These are phyloP conservation scores for Drymonia ruficornis DNA, from an alignment of 2,888 invertebrate genomes.

Conservation along the genomic window DNA sequence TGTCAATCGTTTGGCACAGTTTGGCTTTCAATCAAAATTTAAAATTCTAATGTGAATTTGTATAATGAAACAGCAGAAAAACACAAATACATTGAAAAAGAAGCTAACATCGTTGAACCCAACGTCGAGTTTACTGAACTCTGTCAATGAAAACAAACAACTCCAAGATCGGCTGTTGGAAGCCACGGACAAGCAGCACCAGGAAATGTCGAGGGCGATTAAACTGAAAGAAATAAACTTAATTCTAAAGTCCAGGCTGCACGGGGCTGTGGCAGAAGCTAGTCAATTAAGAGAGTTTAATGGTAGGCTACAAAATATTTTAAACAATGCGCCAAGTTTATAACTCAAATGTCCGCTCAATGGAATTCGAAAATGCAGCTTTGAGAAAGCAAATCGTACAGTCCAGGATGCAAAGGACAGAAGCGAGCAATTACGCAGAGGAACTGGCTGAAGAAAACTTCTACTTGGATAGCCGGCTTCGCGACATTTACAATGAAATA, in stretches of 20 bases:
- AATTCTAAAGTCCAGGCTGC: conserved; percentile 46
- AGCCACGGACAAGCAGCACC: conserved; percentile 69
- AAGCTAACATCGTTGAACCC: conserved; percentile 18
- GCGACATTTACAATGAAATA: conserved; percentile 50
- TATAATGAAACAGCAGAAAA: conserved; percentile 47
- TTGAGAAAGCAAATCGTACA: conserved; percentile 50
- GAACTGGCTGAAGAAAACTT: conserved; percentile 63
- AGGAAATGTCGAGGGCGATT: conserved; percentile 75
- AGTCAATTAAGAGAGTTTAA: conserved; percentile 41
- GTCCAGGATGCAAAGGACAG: conserved; percentile 54
- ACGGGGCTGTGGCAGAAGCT: conserved; percentile 48
- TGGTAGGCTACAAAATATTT: conserved; percentile 14
- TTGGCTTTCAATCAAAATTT: conserved; percentile 25
- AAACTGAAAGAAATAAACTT: conserved; percentile 61
- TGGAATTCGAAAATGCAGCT: conserved; percentile 54
- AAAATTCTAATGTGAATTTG: conserved; percentile 27
- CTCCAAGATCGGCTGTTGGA: conserved; percentile 50
- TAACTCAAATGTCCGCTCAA: conserved; percentile 34
- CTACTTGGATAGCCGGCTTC: conserved; percentile 56
- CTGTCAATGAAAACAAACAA: conserved; percentile 46
- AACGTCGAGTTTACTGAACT: conserved; percentile 11
- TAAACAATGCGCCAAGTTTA: conserved; percentile 31
- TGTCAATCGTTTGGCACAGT: not conserved
- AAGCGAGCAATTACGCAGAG: conserved; percentile 59
- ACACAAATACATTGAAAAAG: conserved; percentile 13